A percentile compares a stretch with the other conserved stretches of the same genome.
These are phyloP conservation scores for Podarcis muralis DNA, from an alignment of 2,113 vertebrate genomes.

Conservation along the genomic window DNA sequence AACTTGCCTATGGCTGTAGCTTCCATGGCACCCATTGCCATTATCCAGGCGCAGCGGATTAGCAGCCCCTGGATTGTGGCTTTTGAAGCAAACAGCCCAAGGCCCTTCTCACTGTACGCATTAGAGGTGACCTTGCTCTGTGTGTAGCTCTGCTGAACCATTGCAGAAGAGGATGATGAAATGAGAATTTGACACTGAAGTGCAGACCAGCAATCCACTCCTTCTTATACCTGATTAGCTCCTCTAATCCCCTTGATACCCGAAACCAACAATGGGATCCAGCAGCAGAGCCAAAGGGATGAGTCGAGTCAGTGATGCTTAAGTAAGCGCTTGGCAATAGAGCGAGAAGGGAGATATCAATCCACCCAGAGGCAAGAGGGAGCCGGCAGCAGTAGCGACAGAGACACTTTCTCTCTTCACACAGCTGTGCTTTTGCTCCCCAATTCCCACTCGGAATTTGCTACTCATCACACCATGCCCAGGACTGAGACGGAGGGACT, in stretches of 20 bases:
- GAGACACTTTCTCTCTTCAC: too few species aligned
- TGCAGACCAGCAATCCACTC: constrained; percentile 53
- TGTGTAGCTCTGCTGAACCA: constrained; percentile 49
- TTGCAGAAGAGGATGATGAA: constrained; percentile 33
- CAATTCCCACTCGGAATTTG: background rate
- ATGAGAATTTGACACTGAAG: constrained; percentile 61
- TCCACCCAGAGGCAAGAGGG: background rate
- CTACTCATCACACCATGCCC: background rate
- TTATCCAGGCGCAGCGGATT: background rate
- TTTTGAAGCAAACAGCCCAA: background rate
- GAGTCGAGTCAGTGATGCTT: constrained; percentile 12
- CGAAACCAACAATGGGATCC: constrained; percentile 60
- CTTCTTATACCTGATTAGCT: constrained; percentile 52
- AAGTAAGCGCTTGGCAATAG: constrained; percentile 5
- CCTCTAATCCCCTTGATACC: constrained; percentile 44
- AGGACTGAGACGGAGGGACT: background rate
- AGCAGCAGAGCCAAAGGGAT: constrained; percentile 16
- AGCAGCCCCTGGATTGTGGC: background rate
- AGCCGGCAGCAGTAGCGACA: background rate
- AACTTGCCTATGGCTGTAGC: too few species aligned
- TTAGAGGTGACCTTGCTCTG: constrained; percentile 56
- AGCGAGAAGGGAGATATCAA: background rate
- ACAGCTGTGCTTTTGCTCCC: background rate
- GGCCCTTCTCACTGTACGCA: background rate
- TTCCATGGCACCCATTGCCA: background rate